Base-by-base conservation (phyloP, 2,888 invertebrate genomes). In the Limnephilus rhombicus region DNA sequence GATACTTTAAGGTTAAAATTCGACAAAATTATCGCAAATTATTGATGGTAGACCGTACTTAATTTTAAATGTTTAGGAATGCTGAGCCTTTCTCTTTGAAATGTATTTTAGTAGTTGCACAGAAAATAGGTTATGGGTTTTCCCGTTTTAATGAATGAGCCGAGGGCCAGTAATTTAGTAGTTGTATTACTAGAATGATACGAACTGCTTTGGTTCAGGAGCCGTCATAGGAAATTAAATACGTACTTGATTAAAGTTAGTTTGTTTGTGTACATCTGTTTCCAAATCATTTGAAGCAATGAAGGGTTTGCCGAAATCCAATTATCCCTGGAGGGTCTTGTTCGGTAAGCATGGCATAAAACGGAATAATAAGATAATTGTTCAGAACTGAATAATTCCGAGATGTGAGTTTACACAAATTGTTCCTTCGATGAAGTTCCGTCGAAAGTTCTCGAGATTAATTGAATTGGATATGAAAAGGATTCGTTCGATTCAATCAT, bases 371-470 rank as follows among this genome's bases (percentile, higher is more conserved):
- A 68, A 68, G 68, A 68, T 68, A 68, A 68, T 68, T 68, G 68
- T 68, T 68, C 68, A 68, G 68, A 68, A 24, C 68, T 68, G 68
- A 68, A 68, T 68, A 68, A 68, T 68, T 68, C 11, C 68, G n/a
- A 68, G 68, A 68, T 68, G 68, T 68, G n/a, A 83, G 83, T 83
- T 83, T 41, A 37, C 83, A 34, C 37, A 41, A 83, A 83, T 83
- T 83, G 41, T 83, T 83, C 83, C 83, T 24, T 83, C 83, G 83
- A 83, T 83, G 83, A 34, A 24, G 83, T 83, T 83, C 83, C 83
- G 83, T 34, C 24, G 37, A 83, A 83, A 83, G 83, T n/a, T 24
- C 83, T 83, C 37, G 83, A 83, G 37, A 24, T 41, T 83, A 83
- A 83, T 83, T 34, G 41, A 83, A 41, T 83, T 83, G 18, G 83